phyloP scores from a whole-genome alignment of 2,888 invertebrate species.

The Nomada goodeniana region DNA sequence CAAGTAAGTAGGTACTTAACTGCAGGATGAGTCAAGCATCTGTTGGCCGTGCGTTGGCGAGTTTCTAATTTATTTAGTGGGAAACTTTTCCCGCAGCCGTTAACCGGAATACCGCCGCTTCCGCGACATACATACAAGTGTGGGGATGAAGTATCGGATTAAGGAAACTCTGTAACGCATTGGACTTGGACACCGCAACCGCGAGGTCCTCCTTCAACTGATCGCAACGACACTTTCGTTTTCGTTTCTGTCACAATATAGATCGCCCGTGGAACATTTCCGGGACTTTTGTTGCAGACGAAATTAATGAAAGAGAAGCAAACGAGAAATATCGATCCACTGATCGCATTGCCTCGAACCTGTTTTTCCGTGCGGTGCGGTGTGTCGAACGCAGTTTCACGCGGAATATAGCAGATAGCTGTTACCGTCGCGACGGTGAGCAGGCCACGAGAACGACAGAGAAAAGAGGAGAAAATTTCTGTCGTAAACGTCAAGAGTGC shows the following conservation, averaged over 20 bases:
- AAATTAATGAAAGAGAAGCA: background rate
- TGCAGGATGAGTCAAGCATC: slow-evolving; percentile 60
- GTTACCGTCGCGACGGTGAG: background rate
- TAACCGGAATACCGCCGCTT: slow-evolving; percentile 11
- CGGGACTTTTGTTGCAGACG: too few species aligned
- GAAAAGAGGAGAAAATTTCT: background rate
- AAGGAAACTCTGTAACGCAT: slow-evolving; percentile 31
- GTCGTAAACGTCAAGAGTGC: slow-evolving; percentile 47
- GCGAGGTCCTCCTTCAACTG: slow-evolving; percentile 21
- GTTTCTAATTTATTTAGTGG: slow-evolving; percentile 70
- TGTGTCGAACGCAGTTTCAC: too few species aligned
- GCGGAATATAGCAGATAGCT: too few species aligned
- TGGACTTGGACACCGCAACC: too few species aligned
- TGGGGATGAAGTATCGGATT: slow-evolving; percentile 28
- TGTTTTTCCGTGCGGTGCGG: too few species aligned
- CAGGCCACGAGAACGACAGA: background rate
- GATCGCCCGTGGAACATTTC: too few species aligned
- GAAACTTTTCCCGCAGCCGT: slow-evolving; percentile 29
- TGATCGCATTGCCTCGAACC: too few species aligned
- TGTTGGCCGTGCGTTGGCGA: slow-evolving; percentile 44
- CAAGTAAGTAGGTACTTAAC: slow-evolving; percentile 54
- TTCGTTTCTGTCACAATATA: slow-evolving; percentile 1
- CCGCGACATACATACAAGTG: slow-evolving; percentile 36
- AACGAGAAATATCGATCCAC: background rate
- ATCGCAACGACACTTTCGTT: slow-evolving; percentile 16